Base-by-base conservation (phyloP, 1,140 invertebrate species). In the Limonius californicus region DNA sequence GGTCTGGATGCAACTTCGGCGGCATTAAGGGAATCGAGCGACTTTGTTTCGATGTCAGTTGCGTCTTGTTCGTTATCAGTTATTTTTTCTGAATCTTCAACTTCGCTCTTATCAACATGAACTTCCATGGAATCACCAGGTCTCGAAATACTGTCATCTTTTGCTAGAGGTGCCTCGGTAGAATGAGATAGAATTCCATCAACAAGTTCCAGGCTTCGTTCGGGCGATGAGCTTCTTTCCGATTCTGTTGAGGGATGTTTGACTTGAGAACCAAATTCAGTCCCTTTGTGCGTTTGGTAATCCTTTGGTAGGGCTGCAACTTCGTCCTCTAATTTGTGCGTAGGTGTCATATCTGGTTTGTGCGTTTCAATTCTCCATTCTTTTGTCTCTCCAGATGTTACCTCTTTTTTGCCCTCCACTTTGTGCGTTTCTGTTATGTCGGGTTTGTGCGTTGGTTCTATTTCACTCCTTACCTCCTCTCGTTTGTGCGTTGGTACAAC, bases 81-180 rank as follows among this genome's bases (percentile, higher is more conserved):
- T 15, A 73, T 63, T 70, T 80, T 80, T 73, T 80, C 78, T 18
- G 74, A 77, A 47, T 77, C 76, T 71, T 82, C 80, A 8, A 76
- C 71, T 73, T 81, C 79, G 65, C 79, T 81, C 68, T 81, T 81
- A 67, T 82, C 80, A 15, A 81, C 75, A 60, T 80, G 78, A 11
- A 80, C 76, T 70, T 81, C 79, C 61, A 79, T 70, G 9, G 77
- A 79, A 66, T 79, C 78, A 32, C 71, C 72, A 11, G 74, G 74
- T 67, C 77, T 77, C 2, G 71, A 70, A 8, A 74, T 72, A n/a
- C 62, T 64, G 47, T 77, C 76, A 57, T 65, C 68, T 67, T 74
- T 72, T 45, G 68, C 54, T 21, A 50, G n/a, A 2, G 9, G 14
- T 3, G 23, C 7, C 74, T 61, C 20, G 64, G 59, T 68, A 72